Base-by-base conservation (phyloP, 2,113 vertebrate genomes). In the Nibea coibor region DNA sequence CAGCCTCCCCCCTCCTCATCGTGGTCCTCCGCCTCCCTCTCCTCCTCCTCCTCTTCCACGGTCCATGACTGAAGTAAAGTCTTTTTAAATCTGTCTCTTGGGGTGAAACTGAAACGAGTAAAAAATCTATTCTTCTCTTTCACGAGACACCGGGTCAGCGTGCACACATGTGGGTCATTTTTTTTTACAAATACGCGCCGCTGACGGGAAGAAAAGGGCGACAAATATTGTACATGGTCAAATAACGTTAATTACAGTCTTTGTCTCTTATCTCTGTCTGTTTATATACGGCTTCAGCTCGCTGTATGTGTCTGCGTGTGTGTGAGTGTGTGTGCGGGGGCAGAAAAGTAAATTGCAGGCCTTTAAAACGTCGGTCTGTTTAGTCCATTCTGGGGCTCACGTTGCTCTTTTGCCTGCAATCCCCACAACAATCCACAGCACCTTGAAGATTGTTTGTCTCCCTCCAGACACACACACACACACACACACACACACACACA, bases 351-450 rank as follows among this genome's bases (percentile, higher is more conserved):
- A 87, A 87, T 82, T 88, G 86, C 78, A 87, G 78, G 88, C 77
- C 71, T 89, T 88, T 87, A 78, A 89, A 90, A 84, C 74, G 28
- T 53, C 47, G 43, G 81, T 92, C 89, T 93, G 90, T 93, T 94
- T 87, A 83, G 82, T 91, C 75, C 85, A 92, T 93, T 39, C 89
- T 88, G 20, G 79, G 62, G 51, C 70, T 87, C 70, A 85, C 31
- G 72, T 51, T 50, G 81, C 80, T 80, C 66, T 82, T 77, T 82
- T 79, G 72, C 81, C 78, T 86, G 79, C 72, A 75, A 84, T 76
- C 75, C 79, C 76, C 75, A 42, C 35, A 39, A 82, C 83, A 87
- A 83, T 72, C 61, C 76, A 63, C 81, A 73, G 73, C 78, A 87
- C 82, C 88, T 81, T 89, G 79, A 89, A 78, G 81, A 62, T 83